Evolutionary conservation across 2,797 vertebrate species (phyloP).

Genomic region (Hydrocynus forskahlii): DNA sequence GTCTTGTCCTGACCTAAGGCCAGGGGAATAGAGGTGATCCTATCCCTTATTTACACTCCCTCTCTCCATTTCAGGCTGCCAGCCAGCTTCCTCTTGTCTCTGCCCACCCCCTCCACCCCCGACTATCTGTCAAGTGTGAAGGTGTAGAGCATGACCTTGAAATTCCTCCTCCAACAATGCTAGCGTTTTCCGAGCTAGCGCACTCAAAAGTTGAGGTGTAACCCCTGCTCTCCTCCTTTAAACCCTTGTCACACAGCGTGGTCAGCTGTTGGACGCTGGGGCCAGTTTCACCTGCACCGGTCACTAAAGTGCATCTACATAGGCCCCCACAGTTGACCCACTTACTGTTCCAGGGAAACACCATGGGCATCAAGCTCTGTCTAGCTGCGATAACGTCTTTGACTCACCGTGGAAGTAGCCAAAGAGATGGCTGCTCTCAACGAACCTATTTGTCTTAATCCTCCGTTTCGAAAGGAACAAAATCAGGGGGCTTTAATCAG

Average conservation of each 20-base stretch:
- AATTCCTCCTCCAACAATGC: slow-evolving; percentile 62
- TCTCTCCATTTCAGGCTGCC: slow-evolving; percentile 50
- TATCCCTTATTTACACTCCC: slow-evolving; percentile 66
- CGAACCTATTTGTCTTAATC: slow-evolving; percentile 68
- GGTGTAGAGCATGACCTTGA: slow-evolving; percentile 69
- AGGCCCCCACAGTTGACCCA: slow-evolving; percentile 72
- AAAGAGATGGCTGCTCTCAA: slow-evolving; percentile 60
- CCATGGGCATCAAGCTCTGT: slow-evolving; percentile 60
- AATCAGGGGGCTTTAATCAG: slow-evolving; percentile 35
- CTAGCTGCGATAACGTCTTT: slow-evolving; percentile 71
- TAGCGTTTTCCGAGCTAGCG: slow-evolving; percentile 57
- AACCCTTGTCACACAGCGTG: slow-evolving; percentile 61
- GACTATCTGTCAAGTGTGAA: slow-evolving; percentile 68
- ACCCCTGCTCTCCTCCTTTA: slow-evolving; percentile 63
- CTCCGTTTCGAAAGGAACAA: slow-evolving; percentile 67
- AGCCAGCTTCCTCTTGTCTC: slow-evolving; percentile 57
- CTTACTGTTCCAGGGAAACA: slow-evolving; percentile 68
- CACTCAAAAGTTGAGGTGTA: slow-evolving; percentile 67
- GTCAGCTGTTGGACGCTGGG: slow-evolving; percentile 56
- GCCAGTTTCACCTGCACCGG: slow-evolving; percentile 47
- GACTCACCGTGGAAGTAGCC: slow-evolving; percentile 28
- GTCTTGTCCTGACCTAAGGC: slow-evolving; percentile 67
- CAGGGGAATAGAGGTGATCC: slow-evolving; percentile 51
- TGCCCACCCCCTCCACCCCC: slow-evolving; percentile 28
- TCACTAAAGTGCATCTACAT: slow-evolving; percentile 38